Evolutionary conservation across 2,797 vertebrate species (phyloP).

Genomic region (Buphagus erythrorhynchus): DNA sequence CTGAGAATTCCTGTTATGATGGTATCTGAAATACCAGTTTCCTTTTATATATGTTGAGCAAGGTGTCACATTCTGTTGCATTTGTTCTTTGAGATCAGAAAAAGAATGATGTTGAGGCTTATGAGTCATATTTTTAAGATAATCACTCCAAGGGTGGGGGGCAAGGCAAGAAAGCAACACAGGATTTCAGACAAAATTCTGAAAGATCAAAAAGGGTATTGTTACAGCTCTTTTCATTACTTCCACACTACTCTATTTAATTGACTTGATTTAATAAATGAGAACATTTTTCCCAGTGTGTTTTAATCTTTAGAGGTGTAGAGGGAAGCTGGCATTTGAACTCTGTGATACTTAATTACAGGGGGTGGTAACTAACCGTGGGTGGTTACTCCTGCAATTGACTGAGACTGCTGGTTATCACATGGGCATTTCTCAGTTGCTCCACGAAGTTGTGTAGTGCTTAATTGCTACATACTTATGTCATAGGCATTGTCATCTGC

Average conservation of each 20-base stretch:
- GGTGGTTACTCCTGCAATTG: background rate
- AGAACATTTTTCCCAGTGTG: background rate
- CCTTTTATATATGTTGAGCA: background rate
- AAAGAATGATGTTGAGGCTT: background rate
- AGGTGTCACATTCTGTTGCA: background rate
- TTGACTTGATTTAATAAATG: background rate
- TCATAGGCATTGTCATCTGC: background rate
- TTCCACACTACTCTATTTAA: background rate
- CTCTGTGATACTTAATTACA: background rate
- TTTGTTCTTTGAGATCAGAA: slow-evolving; percentile 15
- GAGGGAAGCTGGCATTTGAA: background rate
- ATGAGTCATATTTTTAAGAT: background rate
- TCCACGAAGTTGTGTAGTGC: background rate
- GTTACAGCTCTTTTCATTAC: background rate
- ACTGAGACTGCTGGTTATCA: background rate
- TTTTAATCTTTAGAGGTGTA: background rate
- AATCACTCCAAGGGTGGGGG: background rate
- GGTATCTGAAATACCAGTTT: slow-evolving; percentile 11
- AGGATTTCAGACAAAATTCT: background rate
- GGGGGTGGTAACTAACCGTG: background rate
- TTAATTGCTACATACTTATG: background rate
- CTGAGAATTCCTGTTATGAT: slow-evolving; percentile 32
- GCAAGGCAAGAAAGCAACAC: background rate
- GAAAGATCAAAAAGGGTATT: background rate
- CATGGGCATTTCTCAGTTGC: background rate